Evolutionary conservation across 2,888 invertebrate species (phyloP).

Genomic region (Lasioglossum villosulum): DNA sequence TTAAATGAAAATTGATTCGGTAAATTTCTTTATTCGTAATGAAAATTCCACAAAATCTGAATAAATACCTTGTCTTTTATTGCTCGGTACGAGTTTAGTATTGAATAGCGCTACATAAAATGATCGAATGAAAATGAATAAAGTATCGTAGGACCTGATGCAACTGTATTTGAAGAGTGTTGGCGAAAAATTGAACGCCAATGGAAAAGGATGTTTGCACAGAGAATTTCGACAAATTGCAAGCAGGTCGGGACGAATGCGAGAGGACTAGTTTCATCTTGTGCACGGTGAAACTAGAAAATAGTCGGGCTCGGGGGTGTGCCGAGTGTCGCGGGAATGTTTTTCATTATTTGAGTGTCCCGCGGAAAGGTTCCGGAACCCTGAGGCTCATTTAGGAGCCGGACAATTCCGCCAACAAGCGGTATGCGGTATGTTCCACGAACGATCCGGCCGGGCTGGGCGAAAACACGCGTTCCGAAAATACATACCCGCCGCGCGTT

Average conservation of each 20-base stretch:
- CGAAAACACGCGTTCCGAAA: conserved; percentile 42
- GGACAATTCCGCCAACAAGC: conserved; percentile 14
- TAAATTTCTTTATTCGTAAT: no score
- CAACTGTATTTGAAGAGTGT: neutral
- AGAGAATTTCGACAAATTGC: neutral
- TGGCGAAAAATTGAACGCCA: neutral
- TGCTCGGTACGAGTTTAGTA: no score
- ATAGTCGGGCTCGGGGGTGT: neutral
- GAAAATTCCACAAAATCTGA: no score
- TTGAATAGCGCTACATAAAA: no score
- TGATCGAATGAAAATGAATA: neutral
- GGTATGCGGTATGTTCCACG: conserved; percentile 10
- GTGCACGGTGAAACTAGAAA: neutral
- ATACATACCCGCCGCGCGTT: conserved; percentile 32
- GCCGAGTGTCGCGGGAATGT: neutral
- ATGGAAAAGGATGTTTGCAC: neutral
- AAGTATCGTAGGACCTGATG: neutral
- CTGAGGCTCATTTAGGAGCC: neutral
- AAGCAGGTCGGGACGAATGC: neutral
- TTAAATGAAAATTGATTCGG: no score
- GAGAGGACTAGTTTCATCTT: neutral
- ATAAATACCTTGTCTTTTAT: no score
- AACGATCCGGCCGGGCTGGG: neutral
- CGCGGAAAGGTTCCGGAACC: neutral
- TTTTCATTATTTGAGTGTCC: neutral